These are phyloP conservation scores for Piscicola geometra DNA, from an alignment of 2,888 invertebrate species.

Conservation along the genomic window DNA sequence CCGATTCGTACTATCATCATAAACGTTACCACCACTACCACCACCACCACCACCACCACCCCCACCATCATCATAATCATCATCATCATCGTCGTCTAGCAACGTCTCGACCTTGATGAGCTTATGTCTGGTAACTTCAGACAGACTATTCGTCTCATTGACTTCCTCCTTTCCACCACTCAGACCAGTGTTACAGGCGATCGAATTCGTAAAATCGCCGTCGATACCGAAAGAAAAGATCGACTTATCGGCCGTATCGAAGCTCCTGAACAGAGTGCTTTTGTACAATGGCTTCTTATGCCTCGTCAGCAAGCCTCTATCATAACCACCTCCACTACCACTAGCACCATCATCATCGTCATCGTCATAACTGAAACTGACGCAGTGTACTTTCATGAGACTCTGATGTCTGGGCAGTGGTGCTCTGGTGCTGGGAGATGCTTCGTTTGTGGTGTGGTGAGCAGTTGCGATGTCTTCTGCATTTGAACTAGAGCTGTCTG, in stretches of 20 bases:
- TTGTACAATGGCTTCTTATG: background rate
- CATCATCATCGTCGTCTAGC: conserved; percentile 14
- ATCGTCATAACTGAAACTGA: conserved; percentile 3
- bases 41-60: background rate
- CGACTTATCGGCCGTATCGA: too few species aligned
- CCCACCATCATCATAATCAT: background rate
- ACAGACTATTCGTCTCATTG: too few species aligned
- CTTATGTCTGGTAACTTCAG: background rate
- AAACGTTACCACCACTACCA: background rate
- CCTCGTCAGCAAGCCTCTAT: background rate
- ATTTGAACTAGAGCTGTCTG: background rate
- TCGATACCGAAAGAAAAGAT: too few species aligned
- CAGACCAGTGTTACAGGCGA: too few species aligned
- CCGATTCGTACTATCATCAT: background rate
- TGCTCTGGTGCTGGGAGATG: background rate
- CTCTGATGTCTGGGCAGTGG: background rate
- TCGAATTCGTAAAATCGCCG: too few species aligned
- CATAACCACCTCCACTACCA: background rate
- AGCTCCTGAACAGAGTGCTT: too few species aligned
- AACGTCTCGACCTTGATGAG: background rate
- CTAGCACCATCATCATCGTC: background rate
- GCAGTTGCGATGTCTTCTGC: too few species aligned
- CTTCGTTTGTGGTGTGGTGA: too few species aligned
- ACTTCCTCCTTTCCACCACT: too few species aligned
- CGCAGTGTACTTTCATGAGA: background rate